These are phyloP conservation scores for Spea bombifrons DNA, from an alignment of 2,113 vertebrate genomes.

Conservation along the genomic window DNA sequence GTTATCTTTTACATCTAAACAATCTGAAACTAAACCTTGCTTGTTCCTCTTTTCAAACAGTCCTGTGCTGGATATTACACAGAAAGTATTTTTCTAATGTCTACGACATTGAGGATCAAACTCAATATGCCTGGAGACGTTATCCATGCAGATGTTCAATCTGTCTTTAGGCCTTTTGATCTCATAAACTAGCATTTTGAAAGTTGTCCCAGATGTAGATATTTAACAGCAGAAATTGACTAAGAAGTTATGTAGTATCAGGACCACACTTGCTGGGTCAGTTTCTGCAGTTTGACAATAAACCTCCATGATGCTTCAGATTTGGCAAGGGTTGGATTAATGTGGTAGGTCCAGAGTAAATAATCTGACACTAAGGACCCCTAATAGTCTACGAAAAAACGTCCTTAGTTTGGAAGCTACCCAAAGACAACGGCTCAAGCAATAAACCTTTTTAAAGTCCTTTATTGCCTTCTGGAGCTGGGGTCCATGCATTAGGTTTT, in stretches of 20 bases:
- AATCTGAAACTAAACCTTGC: too few relatives aligned
- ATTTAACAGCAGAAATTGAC: conserved; percentile 41
- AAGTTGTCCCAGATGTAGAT: conserved; percentile 42
- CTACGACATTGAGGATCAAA: conserved; percentile 42
- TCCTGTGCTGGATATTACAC: background rate
- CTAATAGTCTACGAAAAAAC: conserved; percentile 53
- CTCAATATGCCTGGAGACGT: background rate
- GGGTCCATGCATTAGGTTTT: conserved; percentile 44
- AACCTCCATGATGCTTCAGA: conserved; percentile 35
- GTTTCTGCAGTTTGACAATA: conserved; percentile 31
- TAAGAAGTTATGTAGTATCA: conserved; percentile 48
- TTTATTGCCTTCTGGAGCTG: conserved; percentile 47
- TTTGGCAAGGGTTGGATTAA: conserved; percentile 37
- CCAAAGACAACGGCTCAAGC: conserved; percentile 55
- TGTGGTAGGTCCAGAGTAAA: conserved; percentile 39
- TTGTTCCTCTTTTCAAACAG: background rate
- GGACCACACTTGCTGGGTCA: conserved; percentile 50
- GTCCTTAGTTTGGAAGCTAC: conserved; percentile 51
- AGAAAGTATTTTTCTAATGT: conserved; percentile 46
- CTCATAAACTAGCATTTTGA: conserved; percentile 31
- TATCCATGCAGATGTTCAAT: conserved; percentile 37
- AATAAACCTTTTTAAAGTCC: conserved; percentile 52
- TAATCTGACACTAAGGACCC: conserved; percentile 41
- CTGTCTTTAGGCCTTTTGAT: conserved; percentile 23
- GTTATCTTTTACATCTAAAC: too few relatives aligned